These are phyloP conservation scores for Condylostylus longicornis DNA, from an alignment of 1,140 invertebrate genomes.

Conservation along the genomic window DNA sequence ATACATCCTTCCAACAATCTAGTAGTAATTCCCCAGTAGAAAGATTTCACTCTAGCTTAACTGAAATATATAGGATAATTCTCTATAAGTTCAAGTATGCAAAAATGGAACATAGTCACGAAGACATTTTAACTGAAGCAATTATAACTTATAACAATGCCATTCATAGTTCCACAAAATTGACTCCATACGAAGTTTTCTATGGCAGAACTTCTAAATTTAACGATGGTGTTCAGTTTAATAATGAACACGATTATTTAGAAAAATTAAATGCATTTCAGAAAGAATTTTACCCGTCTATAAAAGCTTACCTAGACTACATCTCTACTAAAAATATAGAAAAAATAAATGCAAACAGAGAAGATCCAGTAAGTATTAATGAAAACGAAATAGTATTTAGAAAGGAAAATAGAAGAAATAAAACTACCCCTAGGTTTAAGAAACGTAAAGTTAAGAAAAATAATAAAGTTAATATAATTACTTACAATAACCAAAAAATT, in stretches of 20 bases:
- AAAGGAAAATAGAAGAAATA: no score
- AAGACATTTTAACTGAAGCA: constrained; percentile 2
- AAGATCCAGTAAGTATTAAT: no score
- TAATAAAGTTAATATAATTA: no score
- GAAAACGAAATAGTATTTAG: no score
- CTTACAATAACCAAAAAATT: no score
- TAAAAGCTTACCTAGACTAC: no score
- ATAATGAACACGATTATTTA: background rate
- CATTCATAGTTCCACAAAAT: constrained; percentile 12
- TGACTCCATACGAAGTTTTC: constrained; percentile 4
- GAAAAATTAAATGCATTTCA: constrained; percentile 1
- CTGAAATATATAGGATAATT: constrained; percentile 11
- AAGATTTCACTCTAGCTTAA: constrained; percentile 13
- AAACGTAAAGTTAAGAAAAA: no score
- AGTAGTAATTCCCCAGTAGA: constrained; percentile 9
- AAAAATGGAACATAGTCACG: constrained; percentile 9
- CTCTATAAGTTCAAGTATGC: constrained; percentile 6
- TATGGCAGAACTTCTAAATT: constrained; percentile 1
- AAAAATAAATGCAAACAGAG: no score
- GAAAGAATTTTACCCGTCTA: no score
- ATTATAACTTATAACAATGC: constrained; percentile 12
- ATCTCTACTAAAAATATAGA: no score
- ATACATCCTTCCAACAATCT: constrained; percentile 8
- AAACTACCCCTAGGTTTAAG: no score
- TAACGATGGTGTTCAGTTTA: background rate